Percentiles rank a stretch among this genome's conserved stretches.
Evolutionary conservation across 2,797 vertebrate genomes (phyloP).

Genomic region (Hirundo rustica): DNA sequence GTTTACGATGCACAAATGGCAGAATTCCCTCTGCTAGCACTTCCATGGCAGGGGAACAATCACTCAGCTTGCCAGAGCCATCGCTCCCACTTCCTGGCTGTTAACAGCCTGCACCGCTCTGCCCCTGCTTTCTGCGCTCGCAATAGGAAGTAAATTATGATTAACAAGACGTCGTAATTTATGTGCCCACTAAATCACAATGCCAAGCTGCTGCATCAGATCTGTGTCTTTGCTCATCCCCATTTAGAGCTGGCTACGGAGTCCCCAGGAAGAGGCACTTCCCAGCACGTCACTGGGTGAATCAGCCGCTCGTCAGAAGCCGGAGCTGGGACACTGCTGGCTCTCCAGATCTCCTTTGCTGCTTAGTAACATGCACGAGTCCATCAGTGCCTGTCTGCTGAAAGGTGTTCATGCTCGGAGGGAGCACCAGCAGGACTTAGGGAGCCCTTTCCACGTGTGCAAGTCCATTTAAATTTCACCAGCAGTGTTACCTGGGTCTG

Average conservation of each 20-base stretch:
- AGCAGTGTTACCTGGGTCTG: background rate
- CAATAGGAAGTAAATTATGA: conserved; percentile 44
- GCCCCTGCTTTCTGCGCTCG: conserved; percentile 1
- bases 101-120: background rate
- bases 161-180: conserved; percentile 40
- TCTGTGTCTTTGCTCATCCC: conserved; percentile 4
- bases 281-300: background rate
- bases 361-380: background rate
- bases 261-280: background rate
- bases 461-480: background rate
- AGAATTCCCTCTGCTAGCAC: conserved; percentile 35
- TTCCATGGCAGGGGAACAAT: background rate
- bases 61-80: conserved; percentile 13
- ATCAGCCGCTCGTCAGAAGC: background rate
- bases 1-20: background rate
- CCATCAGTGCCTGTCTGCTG: background rate
- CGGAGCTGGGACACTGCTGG: background rate
- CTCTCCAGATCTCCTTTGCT: background rate
- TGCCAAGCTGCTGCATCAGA: conserved; percentile 18
- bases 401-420: background rate
- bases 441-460: background rate
- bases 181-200: conserved; percentile 39
- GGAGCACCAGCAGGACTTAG: background rate
- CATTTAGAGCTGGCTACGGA: background rate
- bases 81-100: background rate